Evolutionary conservation across 2,113 vertebrate genomes (phyloP), one percentile per base, ranked within the genome.

Genomic region (Nanger granti): DNA sequence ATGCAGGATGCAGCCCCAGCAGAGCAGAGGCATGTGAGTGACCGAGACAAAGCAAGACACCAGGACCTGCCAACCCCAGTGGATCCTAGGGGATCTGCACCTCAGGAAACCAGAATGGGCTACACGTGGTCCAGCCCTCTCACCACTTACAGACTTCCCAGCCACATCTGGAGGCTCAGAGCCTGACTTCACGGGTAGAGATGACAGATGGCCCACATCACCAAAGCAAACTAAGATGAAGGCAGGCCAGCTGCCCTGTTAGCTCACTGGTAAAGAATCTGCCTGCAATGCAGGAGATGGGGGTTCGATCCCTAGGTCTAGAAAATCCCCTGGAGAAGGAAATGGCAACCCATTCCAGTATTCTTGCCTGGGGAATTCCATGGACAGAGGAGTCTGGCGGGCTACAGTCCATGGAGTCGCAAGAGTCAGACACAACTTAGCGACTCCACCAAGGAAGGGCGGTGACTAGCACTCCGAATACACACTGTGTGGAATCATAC

Each of bases 91-190:
- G 44, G 26, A 62, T 28, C 17, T 1, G 8, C 41, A 11, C 31
- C 57, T 93, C 91, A 55, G 55, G 54, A 94, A 76, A 12, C 14
- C 29, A 29, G 17, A 88, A 17, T 17, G 26, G 59, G 47, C 26
- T 49, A 11, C n/a, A 13, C 26, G 0, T 1, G 24, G 14, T 49
- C 64, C 28, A 44, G 87, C 2, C 28, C 22, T 91, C 11, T 49
- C 47, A 13, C 28, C 64, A 91, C 85, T 34, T n/a, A n/a, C 28
- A 95, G 10, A n/a, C 57, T 90, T 87, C 85, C 17, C 62, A 93
- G 85, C 34, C 26, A 73, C 24, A 44, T 79, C 24, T 44, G 8
- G 83, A 44, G 54, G 37, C 57, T n/a, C 66, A 14, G 80, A 34
- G 28, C 64, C 54, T n/a, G 89, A 87, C 60, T 52, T 93, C 41